Percentiles rank a stretch among this genome's conserved stretches.
Conservation (phyloP, 2,797 vertebrate genomes). For the Etheostoma nigrum region DNA sequence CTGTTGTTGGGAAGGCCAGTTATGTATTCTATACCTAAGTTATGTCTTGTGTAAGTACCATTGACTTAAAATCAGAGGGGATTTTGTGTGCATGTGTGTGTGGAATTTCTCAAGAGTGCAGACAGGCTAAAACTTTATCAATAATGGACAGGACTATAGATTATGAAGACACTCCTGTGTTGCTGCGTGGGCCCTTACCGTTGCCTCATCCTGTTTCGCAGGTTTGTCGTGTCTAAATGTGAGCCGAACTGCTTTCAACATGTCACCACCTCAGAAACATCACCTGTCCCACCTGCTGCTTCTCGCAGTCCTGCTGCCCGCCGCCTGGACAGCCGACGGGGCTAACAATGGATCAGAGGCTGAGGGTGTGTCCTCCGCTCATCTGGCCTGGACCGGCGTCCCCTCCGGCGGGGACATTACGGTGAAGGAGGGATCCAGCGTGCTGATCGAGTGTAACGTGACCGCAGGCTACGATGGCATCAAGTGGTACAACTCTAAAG, state of each 20-base stretch:
- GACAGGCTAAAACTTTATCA: neutral
- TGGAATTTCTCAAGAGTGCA: neutral
- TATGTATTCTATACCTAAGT: too few species aligned
- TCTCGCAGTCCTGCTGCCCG: constrained; percentile 33
- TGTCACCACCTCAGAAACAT: constrained; percentile 14
- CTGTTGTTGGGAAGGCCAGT: too few species aligned
- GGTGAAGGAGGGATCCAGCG: constrained; percentile 89
- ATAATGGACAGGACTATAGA: neutral
- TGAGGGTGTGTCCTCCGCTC: constrained; percentile 26
- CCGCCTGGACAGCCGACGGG: constrained; percentile 4
- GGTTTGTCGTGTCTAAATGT: constrained; percentile 53
- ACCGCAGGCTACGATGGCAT: constrained; percentile 78
- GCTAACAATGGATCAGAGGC: constrained; percentile 36
- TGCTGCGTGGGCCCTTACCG: neutral
- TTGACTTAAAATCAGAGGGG: too few species aligned
- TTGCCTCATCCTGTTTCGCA: constrained; percentile 62
- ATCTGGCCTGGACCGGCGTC: constrained; percentile 36
- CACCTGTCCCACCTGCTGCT: constrained; percentile 24
- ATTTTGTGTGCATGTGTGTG: too few species aligned
- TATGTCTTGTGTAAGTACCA: too few species aligned
- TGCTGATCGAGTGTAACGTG: constrained; percentile 89
- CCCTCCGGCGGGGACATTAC: constrained; percentile 80
- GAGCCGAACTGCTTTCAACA: constrained; percentile 21
- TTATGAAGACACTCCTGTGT: neutral
- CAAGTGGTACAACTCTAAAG: constrained; percentile 92